Percentiles rank a stretch among this genome's conserved stretches.
Evolutionary conservation across 1,140 invertebrate species (phyloP).

Genomic region (Phymastichus coffea): DNA sequence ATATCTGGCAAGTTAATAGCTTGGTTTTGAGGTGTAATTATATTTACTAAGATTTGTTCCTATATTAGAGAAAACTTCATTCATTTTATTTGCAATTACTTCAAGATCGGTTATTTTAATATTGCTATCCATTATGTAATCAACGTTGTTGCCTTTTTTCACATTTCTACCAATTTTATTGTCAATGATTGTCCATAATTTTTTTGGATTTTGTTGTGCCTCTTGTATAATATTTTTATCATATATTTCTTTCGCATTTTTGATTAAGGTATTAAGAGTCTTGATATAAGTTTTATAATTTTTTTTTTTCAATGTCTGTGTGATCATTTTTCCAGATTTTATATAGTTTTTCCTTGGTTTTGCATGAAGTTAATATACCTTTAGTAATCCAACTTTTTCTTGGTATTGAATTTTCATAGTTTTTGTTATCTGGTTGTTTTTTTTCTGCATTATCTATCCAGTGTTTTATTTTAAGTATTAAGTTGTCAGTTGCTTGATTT

Average conservation of each 20-base stretch:
- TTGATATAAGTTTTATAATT: too few species aligned
- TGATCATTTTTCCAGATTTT: neutral
- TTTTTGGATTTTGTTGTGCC: neutral
- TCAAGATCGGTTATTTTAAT: neutral
- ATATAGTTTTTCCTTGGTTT: neutral
- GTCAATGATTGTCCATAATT: too few species aligned
- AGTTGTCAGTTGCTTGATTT: neutral
- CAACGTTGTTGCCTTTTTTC: too few species aligned
- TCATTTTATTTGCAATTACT: too few species aligned
- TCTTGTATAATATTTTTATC: neutral
- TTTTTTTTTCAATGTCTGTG: neutral
- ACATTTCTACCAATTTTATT: too few species aligned
- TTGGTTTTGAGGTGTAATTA: neutral
- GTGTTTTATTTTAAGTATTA: neutral
- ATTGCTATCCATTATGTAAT: too few species aligned
- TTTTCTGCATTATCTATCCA: neutral
- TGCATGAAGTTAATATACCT: neutral
- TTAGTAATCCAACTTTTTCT: neutral
- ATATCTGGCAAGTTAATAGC: neutral
- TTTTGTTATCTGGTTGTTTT: too few species aligned
- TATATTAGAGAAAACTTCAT: too few species aligned
- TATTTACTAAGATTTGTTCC: neutral
- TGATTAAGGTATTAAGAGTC: neutral
- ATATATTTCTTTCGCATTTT: neutral
- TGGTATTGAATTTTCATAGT: neutral